phyloP scores from a whole-genome alignment of 1,140 invertebrate species.

The Bombus pyrosoma region DNA sequence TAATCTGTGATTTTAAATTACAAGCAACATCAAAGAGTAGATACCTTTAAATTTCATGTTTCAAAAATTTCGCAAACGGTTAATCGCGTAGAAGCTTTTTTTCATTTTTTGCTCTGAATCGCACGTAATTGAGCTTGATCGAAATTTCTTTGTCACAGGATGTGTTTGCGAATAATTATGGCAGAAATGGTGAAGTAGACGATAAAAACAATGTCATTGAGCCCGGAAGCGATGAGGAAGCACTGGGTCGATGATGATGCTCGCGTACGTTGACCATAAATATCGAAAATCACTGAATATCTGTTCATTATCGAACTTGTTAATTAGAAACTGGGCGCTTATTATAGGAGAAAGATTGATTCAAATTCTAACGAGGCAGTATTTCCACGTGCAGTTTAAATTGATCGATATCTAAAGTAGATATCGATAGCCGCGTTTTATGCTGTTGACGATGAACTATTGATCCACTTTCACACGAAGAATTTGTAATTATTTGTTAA shows the following conservation, averaged over 20 bases:
- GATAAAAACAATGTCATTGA: slow-evolving; percentile 22
- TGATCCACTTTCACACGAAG: too few species aligned
- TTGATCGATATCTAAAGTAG: neutral
- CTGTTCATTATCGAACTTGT: slow-evolving; percentile 22
- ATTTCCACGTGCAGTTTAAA: neutral
- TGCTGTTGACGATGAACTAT: neutral
- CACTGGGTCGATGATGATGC: neutral
- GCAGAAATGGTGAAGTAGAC: neutral
- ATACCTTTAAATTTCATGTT: too few species aligned
- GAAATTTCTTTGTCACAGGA: neutral
- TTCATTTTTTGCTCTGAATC: neutral
- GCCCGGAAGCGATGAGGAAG: neutral
- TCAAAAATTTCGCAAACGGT: neutral
- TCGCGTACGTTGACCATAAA: neutral
- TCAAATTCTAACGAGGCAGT: neutral
- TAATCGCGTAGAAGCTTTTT: neutral
- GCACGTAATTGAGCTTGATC: neutral
- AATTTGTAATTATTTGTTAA: slow-evolving; percentile 2
- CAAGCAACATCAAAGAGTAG: too few species aligned
- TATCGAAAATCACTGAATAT: slow-evolving; percentile 30
- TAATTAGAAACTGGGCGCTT: slow-evolving; percentile 20
- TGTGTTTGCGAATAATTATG: neutral
- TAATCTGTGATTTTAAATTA: too few species aligned
- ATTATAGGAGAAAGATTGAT: slow-evolving; percentile 27
- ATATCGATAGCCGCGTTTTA: neutral